Conservation (phyloP, 1,140 invertebrate species). For the Wasmannia auropunctata region DNA sequence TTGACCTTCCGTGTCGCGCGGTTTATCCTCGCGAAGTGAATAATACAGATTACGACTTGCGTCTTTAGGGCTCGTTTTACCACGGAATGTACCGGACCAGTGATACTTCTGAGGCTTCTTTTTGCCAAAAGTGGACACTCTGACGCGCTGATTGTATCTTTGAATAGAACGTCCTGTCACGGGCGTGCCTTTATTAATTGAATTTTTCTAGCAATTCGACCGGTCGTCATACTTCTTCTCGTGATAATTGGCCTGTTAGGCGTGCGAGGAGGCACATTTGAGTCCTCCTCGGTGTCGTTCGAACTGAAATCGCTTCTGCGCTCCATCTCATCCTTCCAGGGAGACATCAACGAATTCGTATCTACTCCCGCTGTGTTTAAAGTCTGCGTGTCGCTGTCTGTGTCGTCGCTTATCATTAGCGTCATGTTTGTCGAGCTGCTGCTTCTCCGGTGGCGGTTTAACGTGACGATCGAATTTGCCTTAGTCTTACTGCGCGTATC, state of each 20-base stretch:
- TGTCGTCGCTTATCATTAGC: slow-evolving; percentile 39
- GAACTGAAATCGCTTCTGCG: not conserved
- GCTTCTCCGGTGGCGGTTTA: slow-evolving; percentile 58
- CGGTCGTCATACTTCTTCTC: not conserved
- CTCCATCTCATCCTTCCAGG: slow-evolving; percentile 58
- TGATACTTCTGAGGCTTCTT: slow-evolving; percentile 59
- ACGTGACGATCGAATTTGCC: slow-evolving; percentile 68
- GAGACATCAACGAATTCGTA: slow-evolving; percentile 19
- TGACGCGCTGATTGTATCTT: not conserved
- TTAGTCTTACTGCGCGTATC: slow-evolving; percentile 70
- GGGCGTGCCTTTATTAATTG: not conserved
- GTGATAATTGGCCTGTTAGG: not conserved
- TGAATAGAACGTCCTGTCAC: not conserved
- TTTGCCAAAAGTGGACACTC: not conserved
- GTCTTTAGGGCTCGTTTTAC: not conserved
- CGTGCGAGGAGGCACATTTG: not conserved
- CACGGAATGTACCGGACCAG: slow-evolving; percentile 65
- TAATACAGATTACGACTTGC: not conserved
- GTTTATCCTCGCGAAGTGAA: not conserved
- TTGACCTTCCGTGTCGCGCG: not conserved
- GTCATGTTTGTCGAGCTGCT: slow-evolving; percentile 45
- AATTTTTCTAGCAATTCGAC: slow-evolving; percentile 2
- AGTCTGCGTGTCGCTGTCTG: slow-evolving; percentile 19
- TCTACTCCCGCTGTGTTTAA: not conserved
- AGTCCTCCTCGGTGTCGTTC: slow-evolving; percentile 23